Evolutionary conservation across 2,113 vertebrate species (phyloP), one percentile per base, ranked within the genome.

Genomic region (Percopsis transmontana): DNA sequence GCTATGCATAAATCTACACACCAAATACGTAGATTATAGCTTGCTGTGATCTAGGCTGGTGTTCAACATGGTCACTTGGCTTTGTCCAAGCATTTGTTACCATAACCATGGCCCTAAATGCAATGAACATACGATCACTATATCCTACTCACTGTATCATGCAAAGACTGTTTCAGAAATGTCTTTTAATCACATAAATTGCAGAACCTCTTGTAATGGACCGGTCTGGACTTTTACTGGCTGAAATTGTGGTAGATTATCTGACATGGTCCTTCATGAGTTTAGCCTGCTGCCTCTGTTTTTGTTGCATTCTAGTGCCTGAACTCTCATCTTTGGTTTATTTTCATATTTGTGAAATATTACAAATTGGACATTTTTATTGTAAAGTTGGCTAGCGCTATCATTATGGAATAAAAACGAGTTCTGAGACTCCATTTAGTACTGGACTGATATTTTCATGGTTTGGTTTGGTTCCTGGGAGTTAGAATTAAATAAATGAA

Each of bases 281-380:
- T 74, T 78, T 74, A 53, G 57, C 72, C 20, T 72, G 50, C 57
- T 73, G 13, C 21, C 62, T 54, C 47, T 50, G 23, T 50, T 24
- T 62, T 39, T 51, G 44, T 20, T 81, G 79, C 77, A 73, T 82
- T 18, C 39, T 62, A 13, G 74, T 18, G 39, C 47, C 60, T 70
- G 45, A 23, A 68, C 45, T 48, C 15, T 74, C 33, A 27, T 19
- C 44, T n/a, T 33, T 7, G 21, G 5, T 33, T 33, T 7, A 33
- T 62, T 45, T 33, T 19, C 24, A 45, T 12, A 13, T 73, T 75
- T 59, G 50, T 70, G 53, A 70, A 73, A 84, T 58, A 16, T 51
- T 65, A 74, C 64, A 69, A 70, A 59, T 51, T 24, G 50, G 42
- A 16, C 21, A 24, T 72, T 73, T 57, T 65, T 73, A 52, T 53